Evolutionary conservation across 2,113 vertebrate species (phyloP).

Genomic region (Nasalis larvatus): DNA sequence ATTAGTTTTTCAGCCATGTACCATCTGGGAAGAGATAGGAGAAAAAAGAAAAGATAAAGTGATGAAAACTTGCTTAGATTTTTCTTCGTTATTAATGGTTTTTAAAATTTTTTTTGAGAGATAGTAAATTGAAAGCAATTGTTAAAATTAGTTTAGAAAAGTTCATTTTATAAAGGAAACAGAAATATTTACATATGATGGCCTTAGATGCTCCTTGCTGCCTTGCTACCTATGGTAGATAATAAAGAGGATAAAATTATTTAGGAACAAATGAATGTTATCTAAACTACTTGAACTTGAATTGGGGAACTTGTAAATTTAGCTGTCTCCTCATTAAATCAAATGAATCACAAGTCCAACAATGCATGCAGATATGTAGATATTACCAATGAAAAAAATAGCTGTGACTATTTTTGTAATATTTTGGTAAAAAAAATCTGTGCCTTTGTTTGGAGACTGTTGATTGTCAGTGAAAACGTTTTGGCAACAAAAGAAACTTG

Average conservation of each 20-base stretch:
- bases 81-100: background rate
- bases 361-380: background rate
- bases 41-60: background rate
- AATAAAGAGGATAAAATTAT: background rate
- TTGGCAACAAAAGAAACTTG: background rate
- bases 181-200: background rate
- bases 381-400: background rate
- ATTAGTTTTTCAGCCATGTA: background rate
- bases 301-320: background rate
- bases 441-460: background rate
- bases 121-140: background rate
- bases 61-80: background rate
- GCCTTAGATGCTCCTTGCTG: background rate
- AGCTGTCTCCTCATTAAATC: background rate
- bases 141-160: constrained; percentile 22
- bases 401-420: background rate
- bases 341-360: background rate
- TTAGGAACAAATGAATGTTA: background rate
- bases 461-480: background rate
- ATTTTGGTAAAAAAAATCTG: background rate
- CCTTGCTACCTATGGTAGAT: background rate
- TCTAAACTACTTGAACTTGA: constrained; percentile 21
- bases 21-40: background rate
- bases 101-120: background rate
- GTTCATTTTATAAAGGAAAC: background rate